A percentile compares a stretch with the other conserved stretches of the same genome.
These are phyloP conservation scores for Piaya cayana DNA, from an alignment of 2,113 vertebrate species.

Conservation along the genomic window DNA sequence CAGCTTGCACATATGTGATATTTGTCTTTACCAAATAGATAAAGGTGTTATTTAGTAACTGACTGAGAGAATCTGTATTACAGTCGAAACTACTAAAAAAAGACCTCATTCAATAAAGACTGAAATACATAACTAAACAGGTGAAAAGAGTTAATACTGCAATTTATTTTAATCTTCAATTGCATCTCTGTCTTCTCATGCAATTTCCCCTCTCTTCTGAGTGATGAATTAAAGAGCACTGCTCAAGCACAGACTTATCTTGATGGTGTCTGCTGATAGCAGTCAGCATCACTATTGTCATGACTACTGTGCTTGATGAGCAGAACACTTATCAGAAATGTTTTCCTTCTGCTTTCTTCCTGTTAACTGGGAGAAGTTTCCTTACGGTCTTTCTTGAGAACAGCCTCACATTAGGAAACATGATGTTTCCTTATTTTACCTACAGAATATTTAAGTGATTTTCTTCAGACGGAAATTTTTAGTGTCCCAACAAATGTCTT, in stretches of 20 bases:
- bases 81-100: neutral
- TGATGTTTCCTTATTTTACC: neutral
- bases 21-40: neutral
- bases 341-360: neutral
- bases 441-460: neutral
- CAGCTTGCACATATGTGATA: neutral
- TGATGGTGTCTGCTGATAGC: neutral
- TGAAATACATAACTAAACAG: neutral
- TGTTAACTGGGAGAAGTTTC: neutral
- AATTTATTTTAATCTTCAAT: neutral
- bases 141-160: neutral
- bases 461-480: neutral
- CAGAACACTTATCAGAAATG: neutral
- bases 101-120: neutral
- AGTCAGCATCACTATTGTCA: neutral
- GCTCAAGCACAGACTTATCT: neutral
- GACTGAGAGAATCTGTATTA: slow-evolving; percentile 21
- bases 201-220: neutral
- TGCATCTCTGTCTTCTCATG: neutral
- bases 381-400: neutral
- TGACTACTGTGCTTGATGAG: neutral
- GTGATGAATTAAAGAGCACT: neutral
- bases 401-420: neutral
- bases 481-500: neutral
- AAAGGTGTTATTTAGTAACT: slow-evolving; percentile 53